Percentiles rank a stretch among this genome's conserved stretches.
Conservation (phyloP, 2,113 vertebrate genomes). For the Plectropomus leopardus region DNA sequence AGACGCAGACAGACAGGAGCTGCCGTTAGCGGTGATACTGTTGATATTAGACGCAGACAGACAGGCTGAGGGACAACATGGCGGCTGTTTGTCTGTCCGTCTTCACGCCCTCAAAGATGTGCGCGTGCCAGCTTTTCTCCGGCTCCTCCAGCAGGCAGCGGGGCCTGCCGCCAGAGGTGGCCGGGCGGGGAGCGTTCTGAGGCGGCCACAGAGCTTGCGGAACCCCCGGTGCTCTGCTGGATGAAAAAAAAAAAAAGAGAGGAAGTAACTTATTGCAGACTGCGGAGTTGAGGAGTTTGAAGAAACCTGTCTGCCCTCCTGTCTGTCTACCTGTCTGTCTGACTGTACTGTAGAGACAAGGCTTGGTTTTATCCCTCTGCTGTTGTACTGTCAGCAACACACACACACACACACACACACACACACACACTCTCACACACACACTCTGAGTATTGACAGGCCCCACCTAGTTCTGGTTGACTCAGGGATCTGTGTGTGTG, state of each 20-base stretch:
- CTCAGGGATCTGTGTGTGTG: slow-evolving; percentile 50
- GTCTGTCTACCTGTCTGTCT: slow-evolving; percentile 1
- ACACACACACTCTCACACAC: slow-evolving; percentile 27
- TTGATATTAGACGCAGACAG: slow-evolving; percentile 7
- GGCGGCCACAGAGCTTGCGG: slow-evolving; percentile 46
- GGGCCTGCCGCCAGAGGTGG: slow-evolving; percentile 49
- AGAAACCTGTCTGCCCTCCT: not conserved
- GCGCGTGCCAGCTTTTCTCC: not conserved
- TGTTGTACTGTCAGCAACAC: slow-evolving; percentile 57
- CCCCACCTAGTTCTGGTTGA: slow-evolving; percentile 77
- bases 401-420: slow-evolving; percentile 35
- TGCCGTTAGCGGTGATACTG: slow-evolving; percentile 22
- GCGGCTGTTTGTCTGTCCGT: slow-evolving; percentile 22
- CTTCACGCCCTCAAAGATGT: not conserved
- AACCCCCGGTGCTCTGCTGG: slow-evolving; percentile 49
- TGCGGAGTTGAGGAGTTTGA: slow-evolving; percentile 38
- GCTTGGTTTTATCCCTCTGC: slow-evolving; percentile 57
- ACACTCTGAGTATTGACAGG: slow-evolving; percentile 62
- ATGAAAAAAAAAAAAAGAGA: slow-evolving; percentile 16
- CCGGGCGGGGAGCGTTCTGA: slow-evolving; percentile 39
- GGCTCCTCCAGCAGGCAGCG: slow-evolving; percentile 31
- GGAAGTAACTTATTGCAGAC: slow-evolving; percentile 50
- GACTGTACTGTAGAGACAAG: slow-evolving; percentile 23
- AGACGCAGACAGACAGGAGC: slow-evolving; percentile 52
- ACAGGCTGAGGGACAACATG: slow-evolving; percentile 21